Percentiles rank a stretch among this genome's conserved stretches.
Evolutionary conservation across 2,113 vertebrate genomes (phyloP).

Genomic region (Etheostoma spectabile): DNA sequence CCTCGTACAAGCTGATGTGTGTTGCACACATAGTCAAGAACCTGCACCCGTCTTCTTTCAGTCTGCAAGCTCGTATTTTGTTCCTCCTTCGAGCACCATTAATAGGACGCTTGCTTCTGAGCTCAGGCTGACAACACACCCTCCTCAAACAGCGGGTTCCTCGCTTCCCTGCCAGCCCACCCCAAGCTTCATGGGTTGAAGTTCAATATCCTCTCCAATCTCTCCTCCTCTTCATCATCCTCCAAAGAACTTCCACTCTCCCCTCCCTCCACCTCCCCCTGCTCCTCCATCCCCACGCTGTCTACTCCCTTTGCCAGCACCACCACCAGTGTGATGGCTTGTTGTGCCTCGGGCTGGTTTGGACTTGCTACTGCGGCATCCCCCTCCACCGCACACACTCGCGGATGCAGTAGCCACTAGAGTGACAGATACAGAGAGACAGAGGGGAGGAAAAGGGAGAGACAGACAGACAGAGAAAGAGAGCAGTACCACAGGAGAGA

Average conservation of each 20-base stretch:
- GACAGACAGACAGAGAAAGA: slow-evolving; percentile 26
- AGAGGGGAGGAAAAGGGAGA: slow-evolving; percentile 29
- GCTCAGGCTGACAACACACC: slow-evolving; percentile 48
- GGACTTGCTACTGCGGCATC: slow-evolving; percentile 82
- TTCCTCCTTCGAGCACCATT: slow-evolving; percentile 52
- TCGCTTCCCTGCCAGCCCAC: slow-evolving; percentile 67
- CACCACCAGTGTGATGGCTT: slow-evolving; percentile 75
- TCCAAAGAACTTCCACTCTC: not conserved
- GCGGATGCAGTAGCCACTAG: slow-evolving; percentile 77
- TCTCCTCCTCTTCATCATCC: slow-evolving; percentile 54
- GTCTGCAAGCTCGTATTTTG: not conserved
- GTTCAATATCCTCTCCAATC: slow-evolving; percentile 56
- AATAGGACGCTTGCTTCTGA: slow-evolving; percentile 58
- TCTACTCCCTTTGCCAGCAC: slow-evolving; percentile 72
- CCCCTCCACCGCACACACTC: slow-evolving; percentile 66
- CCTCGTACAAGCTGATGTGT: slow-evolving; percentile 64
- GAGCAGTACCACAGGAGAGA: slow-evolving; percentile 46
- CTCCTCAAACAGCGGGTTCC: slow-evolving; percentile 62
- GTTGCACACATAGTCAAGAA: slow-evolving; percentile 69
- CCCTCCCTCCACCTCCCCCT: not conserved
- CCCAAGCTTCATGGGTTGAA: slow-evolving; percentile 84
- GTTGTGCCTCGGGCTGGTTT: slow-evolving; percentile 79
- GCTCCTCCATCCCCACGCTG: slow-evolving; percentile 16
- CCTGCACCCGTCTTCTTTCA: slow-evolving; percentile 44
- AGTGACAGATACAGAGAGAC: slow-evolving; percentile 59